A percentile compares a stretch with the other conserved stretches of the same genome.
These are phyloP conservation scores for Petroica traversi DNA, from an alignment of 2,113 vertebrate species.

Conservation along the genomic window DNA sequence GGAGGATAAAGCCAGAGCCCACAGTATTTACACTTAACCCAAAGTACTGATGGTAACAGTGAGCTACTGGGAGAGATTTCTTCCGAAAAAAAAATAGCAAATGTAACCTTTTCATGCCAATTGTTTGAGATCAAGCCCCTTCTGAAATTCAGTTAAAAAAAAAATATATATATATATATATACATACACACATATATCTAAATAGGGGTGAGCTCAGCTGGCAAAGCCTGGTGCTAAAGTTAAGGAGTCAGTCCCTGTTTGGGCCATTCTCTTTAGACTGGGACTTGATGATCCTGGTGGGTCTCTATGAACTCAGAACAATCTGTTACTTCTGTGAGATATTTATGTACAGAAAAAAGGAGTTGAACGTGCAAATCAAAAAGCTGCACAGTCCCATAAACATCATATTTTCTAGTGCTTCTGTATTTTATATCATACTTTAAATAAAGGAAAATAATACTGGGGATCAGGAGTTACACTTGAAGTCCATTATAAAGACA, in stretches of 20 bases:
- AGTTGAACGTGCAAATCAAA: not conserved
- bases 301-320: not conserved
- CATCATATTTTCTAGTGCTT: not conserved
- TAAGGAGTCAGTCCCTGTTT: not conserved
- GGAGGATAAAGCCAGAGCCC: not conserved
- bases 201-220: not conserved
- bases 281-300: not conserved
- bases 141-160: too few species aligned
- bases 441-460: not conserved
- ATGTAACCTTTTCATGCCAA: not conserved
- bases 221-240: not conserved
- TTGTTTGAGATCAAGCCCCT: not conserved
- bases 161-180: too few species aligned
- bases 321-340: not conserved
- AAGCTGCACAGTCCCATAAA: fast-evolving
- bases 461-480: not conserved
- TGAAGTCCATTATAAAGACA: not conserved
- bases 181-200: fast-evolving
- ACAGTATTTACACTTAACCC: not conserved
- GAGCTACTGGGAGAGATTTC: not conserved
- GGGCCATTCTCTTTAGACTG: not conserved
- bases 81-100: not conserved
- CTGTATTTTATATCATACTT: not conserved
- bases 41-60: not conserved
- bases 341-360: not conserved